Evolutionary conservation across 2,113 vertebrate species (phyloP), one percentile per base, ranked within the genome.

Genomic region (Indicator maculatus): DNA sequence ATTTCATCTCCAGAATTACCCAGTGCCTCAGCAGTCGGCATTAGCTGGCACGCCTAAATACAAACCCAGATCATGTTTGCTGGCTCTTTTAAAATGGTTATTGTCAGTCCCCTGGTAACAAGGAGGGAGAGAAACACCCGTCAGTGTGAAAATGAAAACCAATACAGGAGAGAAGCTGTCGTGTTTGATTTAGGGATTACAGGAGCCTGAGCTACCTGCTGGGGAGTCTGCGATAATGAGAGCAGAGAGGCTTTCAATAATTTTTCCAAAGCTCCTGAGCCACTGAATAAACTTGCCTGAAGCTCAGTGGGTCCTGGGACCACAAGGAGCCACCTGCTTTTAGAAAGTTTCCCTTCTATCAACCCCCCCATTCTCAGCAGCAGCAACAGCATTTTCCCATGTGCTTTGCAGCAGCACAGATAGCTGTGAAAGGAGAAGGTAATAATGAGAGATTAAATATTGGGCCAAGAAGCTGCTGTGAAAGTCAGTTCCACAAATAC

Each of bases 121-220:
- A 75, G 50, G 27, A 77, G 16, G 20, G 88, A 71, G 12, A 81
- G 41, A 74, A 93, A 90, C 30, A 93, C 16, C 23, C 20, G 30
- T 6, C n/a, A 27, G 18, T 24, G 53, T 60, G 79, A 86, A 87
- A 93, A 86, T 50, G 36, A 94, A 89, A 91, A 80, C 58, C 47
- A 63, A 36, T 67, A 45, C 16, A 61, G 65, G 56, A 83, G 41
- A 93, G 83, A 60, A 88, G 38, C 61, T 95, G 79, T 88, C 79
- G 24, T 72, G 74, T 67, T 95, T 88, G 82, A 89, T 91, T 83
- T 93, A 83, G 65, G 52, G 73, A 93, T 90, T 93, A 86, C 12
- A 88, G 65, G 60, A 81, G 39, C 23, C 58, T 47, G 18, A 77
- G 65, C 82, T 95, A 61, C 76, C 79, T 95, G 74, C 88, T 91